phyloP scores from a whole-genome alignment of 2,113 vertebrate genomes.

The Turdus rufiventris region DNA sequence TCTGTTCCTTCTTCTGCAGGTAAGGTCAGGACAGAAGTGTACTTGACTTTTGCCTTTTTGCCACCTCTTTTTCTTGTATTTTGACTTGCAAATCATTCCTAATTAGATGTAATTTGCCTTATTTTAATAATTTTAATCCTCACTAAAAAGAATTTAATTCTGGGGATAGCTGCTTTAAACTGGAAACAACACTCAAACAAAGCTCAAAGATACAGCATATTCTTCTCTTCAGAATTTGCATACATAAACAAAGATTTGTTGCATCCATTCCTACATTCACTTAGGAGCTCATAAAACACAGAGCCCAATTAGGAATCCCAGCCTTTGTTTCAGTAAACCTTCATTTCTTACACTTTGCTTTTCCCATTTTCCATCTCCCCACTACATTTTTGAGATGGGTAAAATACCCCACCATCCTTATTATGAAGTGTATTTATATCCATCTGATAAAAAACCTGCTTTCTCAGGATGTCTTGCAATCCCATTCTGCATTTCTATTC shows the following conservation, averaged over 20 bases:
- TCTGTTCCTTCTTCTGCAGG: neutral
- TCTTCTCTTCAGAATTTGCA: neutral
- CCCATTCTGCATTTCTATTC: neutral
- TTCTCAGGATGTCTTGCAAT: neutral
- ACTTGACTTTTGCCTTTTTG: neutral
- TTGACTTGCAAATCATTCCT: neutral
- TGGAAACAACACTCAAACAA: neutral
- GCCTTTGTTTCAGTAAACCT: neutral
- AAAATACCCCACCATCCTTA: neutral
- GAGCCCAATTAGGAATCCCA: neutral
- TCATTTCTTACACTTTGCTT: neutral
- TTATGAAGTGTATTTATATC: neutral
- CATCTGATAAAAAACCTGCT: neutral
- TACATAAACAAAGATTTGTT: neutral
- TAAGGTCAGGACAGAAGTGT: neutral
- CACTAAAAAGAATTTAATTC: neutral
- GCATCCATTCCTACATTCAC: neutral
- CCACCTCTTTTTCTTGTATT: neutral
- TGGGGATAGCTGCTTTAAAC: neutral
- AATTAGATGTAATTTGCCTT: neutral
- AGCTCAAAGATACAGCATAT: neutral
- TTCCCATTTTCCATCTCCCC: neutral
- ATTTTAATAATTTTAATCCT: conserved; percentile 21
- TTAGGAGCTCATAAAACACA: neutral
- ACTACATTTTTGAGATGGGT: neutral